Evolutionary conservation across 1,140 invertebrate genomes (phyloP).

Genomic region (Bombus waltoni): DNA sequence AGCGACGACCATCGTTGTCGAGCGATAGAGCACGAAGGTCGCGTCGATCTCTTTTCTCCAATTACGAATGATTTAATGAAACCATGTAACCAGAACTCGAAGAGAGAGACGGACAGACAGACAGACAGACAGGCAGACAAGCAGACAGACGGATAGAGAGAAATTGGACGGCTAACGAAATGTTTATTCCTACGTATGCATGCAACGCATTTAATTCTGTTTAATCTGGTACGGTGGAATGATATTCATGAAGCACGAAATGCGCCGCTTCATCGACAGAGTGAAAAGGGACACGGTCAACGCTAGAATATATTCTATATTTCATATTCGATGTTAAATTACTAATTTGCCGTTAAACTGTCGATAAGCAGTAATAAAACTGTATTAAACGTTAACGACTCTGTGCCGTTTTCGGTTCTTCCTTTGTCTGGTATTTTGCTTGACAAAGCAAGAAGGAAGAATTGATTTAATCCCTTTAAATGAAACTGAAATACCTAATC

Average conservation of each 20-base stretch:
- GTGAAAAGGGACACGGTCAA: slow-evolving; percentile 5
- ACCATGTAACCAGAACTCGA: not conserved
- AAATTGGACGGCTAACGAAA: not conserved
- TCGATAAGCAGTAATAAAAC: not conserved
- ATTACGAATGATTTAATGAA: slow-evolving; percentile 27
- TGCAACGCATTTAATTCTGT: slow-evolving; percentile 22
- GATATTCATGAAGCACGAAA: not conserved
- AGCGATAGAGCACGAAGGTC: not conserved
- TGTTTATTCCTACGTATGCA: not conserved
- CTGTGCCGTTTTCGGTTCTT: not conserved
- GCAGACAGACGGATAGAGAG: not conserved
- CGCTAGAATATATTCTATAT: slow-evolving; percentile 3
- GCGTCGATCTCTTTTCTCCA: not conserved
- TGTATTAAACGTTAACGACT: not conserved
- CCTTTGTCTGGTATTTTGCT: not conserved
- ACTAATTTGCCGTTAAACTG: not conserved
- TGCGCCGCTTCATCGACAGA: not conserved
- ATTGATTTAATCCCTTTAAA: not conserved
- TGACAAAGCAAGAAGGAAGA: too few relatives aligned
- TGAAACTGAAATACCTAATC: not conserved
- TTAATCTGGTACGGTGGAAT: not conserved
- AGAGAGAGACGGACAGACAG: not conserved
- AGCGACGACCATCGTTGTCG: not conserved
- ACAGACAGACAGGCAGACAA: not conserved
- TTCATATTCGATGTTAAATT: not conserved